Base-by-base conservation (phyloP, 2,888 invertebrate species). In the Hymenopus coronatus region DNA sequence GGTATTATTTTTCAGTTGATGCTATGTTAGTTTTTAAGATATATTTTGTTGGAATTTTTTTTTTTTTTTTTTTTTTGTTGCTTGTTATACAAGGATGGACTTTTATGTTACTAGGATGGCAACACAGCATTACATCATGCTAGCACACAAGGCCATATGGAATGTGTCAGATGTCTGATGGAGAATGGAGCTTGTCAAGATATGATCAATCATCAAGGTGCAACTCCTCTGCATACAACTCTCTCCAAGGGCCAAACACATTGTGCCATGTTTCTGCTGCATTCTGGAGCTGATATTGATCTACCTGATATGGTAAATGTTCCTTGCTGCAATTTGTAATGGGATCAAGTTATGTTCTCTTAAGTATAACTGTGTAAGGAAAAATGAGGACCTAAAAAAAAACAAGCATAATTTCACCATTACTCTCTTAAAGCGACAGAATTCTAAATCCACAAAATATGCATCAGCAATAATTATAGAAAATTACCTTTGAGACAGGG, bases 191-290 rank as follows among this genome's bases (percentile, higher is more conserved):
- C 94, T 15, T 92, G 93, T 82, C 92, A 94, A 30, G 94, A 95
- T 91, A 91, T 93, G 14, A 92, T 92, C 33, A 95, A 95, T 91
- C 93, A 94, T 93, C 92, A 93, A 89, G 94, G 94, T 3, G 93
- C 94, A 91, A 94, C 96, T 28, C 95, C 96, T 0, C 92, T 96
- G 70, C 95, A 96, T 91, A 92, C 95, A 91, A 95, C 96, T 14
- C 93, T 96, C 89, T 93, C 94, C 82, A 93, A 95, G 90, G 94
- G 94, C 90, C 94, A 95, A 91, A 92, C 93, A 83, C 92, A 94
- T 88, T 94, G 96, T 89, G 96, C 95, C 2, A 92, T 95, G 90
- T 92, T 95, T 87, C 92, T 96, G 88, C 93, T 96, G 84, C 95
- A 95, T 91, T 94, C 95, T 84, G 95, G 95, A 84, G 95, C 95